Conservation (phyloP, 37 sponge, comb jelly and placozoan genomes). For the Crambe crambe region DNA sequence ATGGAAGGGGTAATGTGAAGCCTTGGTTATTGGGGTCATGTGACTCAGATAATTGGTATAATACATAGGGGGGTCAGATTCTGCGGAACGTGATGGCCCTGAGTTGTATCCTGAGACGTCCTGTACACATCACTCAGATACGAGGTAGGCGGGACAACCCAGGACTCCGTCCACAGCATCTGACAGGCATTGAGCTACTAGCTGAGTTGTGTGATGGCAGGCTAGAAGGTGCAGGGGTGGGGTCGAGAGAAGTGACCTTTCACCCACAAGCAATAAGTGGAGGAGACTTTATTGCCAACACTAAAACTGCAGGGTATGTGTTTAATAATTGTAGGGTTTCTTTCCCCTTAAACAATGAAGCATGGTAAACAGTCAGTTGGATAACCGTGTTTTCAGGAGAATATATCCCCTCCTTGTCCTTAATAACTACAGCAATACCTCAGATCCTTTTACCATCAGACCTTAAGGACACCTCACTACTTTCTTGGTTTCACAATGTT, state of each 20-base stretch:
- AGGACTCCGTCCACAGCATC: conserved; percentile 93
- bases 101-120: conserved; percentile 70
- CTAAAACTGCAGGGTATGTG: conserved; percentile 86
- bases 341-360: background rate
- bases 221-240: conserved; percentile 50
- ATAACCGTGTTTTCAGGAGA: too few relatives aligned
- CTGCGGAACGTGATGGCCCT: conserved; percentile 80
- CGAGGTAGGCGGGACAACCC: conserved; percentile 86
- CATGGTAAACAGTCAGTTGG: background rate
- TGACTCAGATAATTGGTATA: background rate
- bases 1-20: conserved; percentile 80
- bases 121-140: conserved; percentile 72
- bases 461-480: too few relatives aligned
- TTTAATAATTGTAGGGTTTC: background rate
- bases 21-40: conserved; percentile 1
- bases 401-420: background rate
- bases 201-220: conserved; percentile 66
- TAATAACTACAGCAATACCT: background rate
- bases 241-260: conserved; percentile 68
- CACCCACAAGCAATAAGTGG: conserved; percentile 41
- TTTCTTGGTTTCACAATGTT: background rate
- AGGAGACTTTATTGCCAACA: conserved; percentile 73
- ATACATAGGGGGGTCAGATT: conserved; percentile 90
- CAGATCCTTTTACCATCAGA: too few relatives aligned
- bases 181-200: conserved; percentile 66